Conservation (phyloP, 2,888 invertebrate genomes). For the Chrysodeixis includens region DNA sequence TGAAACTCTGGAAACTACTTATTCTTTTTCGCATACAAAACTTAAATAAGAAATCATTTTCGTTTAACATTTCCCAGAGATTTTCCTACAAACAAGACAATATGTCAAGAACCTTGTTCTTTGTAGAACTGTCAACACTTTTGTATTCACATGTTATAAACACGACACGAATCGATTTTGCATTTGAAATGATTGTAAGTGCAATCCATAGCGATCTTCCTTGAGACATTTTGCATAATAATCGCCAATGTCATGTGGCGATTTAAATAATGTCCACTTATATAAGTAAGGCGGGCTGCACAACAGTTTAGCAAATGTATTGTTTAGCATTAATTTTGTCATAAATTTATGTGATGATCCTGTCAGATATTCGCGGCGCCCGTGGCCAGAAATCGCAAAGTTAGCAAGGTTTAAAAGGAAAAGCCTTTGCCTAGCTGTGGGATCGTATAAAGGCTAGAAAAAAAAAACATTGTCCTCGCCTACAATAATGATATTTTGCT, state of each 20-base stretch:
- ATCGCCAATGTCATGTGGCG: slow-evolving; percentile 45
- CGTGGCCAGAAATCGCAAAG: too few relatives aligned
- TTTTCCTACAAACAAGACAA: slow-evolving; percentile 14
- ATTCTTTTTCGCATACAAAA: neutral
- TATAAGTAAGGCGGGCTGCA: neutral
- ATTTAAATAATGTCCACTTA: slow-evolving; percentile 45
- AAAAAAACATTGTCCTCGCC: too few relatives aligned
- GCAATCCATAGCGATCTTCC: slow-evolving; percentile 50
- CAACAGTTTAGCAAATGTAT: neutral
- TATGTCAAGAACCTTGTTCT: slow-evolving; percentile 39
- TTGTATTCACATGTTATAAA: slow-evolving; percentile 32
- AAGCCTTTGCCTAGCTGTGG: too few relatives aligned
- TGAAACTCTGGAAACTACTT: too few relatives aligned
- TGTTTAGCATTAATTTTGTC: too few relatives aligned
- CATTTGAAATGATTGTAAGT: slow-evolving; percentile 59
- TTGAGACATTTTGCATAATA: slow-evolving; percentile 54
- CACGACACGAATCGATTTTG: slow-evolving; percentile 63
- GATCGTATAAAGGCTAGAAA: too few relatives aligned
- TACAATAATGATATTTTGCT: too few relatives aligned
- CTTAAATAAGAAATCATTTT: neutral
- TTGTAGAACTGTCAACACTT: slow-evolving; percentile 25
- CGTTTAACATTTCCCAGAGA: slow-evolving; percentile 6
- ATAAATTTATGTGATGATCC: too few relatives aligned
- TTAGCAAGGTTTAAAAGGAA: too few relatives aligned
- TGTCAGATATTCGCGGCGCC: too few relatives aligned